These are phyloP conservation scores for Acholoe squamosa DNA, from an alignment of 2,888 invertebrate genomes.

Conservation along the genomic window DNA sequence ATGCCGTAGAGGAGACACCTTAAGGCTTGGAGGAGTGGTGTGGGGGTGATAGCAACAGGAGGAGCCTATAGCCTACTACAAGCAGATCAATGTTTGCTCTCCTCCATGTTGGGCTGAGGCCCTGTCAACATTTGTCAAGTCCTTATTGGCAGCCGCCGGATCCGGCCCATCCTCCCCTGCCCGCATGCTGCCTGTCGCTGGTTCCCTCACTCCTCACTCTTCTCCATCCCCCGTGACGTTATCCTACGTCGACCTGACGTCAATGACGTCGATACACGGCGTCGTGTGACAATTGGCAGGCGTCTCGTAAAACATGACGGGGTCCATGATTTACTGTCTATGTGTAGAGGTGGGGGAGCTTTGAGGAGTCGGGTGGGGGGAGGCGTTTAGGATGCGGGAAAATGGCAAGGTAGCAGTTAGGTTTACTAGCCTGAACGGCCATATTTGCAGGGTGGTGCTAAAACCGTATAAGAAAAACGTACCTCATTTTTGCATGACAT, in stretches of 20 bases:
- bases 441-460: no score
- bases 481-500: no score
- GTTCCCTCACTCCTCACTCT: neutral
- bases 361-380: neutral
- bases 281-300: constrained; percentile 35
- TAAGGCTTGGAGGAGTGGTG: no score
- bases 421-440: no score
- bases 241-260: constrained; percentile 15
- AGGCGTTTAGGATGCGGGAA: no score
- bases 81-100: constrained; percentile 27
- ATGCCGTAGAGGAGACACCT: no score
- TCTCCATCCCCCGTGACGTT: neutral
- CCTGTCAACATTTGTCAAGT: constrained; percentile 57
- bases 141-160: constrained; percentile 31
- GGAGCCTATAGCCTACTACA: neutral
- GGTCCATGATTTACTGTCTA: constrained; percentile 15
- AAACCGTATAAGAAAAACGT: no score
- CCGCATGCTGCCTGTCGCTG: neutral
- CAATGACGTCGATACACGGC: neutral
- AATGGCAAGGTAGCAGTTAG: no score
- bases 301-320: constrained; percentile 38
- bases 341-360: neutral
- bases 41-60: no score
- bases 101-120: neutral
- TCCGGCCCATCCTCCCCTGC: neutral